Base-by-base conservation (phyloP, 2,888 invertebrate species). In the Drosophila prolongata region DNA sequence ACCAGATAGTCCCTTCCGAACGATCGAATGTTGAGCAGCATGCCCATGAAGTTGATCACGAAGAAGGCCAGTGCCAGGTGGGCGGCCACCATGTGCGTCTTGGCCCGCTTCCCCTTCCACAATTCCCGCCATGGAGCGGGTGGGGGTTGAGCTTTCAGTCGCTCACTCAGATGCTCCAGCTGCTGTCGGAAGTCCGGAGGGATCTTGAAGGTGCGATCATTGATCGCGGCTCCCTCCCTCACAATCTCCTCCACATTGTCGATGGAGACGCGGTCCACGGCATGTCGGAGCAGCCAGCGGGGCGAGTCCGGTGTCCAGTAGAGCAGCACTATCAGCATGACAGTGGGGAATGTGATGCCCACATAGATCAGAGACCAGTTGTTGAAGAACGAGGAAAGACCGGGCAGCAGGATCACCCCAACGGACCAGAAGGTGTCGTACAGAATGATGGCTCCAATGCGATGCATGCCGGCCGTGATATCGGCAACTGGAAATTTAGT, bases 401-500 rank as follows among this genome's bases (percentile, higher is more conserved):
- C 90, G 10, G 93, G 93, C 57, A 93, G 76, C 11, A 93, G 70
- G 24, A 93, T 91, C 4, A 93, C 91, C 3, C 93, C 93, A 54
- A 93, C 73, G 6, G 93, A 93, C 93, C 93, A 93, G 70, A 93
- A 93, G 1, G 91, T 91, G 67, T 93, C 93, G 68, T 92, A 93
- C 14, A 92, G 89, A 30, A 92, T 92, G 11, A 91, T 89, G 16
- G 90, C 90, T 1, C 92, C 91, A 19, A 90, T 89, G 56, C 92
- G 90, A 69, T 91, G 90, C 35, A 88, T 90, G 14, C 93, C 93
- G 3, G 90, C 91, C 2, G 91, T 92, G 9, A 93, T 92, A 57
- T 93, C 93, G 54, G 87, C 77, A 84, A 93, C 93, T 93, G 71
- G 0, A 43, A 11, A 0, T 10, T 5, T 11, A 42, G 3, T 37